A percentile compares a stretch with the other conserved stretches of the same genome.
phyloP scores from a whole-genome alignment of 1,140 invertebrate species.

The Aphaenogaster ashmeadi region DNA sequence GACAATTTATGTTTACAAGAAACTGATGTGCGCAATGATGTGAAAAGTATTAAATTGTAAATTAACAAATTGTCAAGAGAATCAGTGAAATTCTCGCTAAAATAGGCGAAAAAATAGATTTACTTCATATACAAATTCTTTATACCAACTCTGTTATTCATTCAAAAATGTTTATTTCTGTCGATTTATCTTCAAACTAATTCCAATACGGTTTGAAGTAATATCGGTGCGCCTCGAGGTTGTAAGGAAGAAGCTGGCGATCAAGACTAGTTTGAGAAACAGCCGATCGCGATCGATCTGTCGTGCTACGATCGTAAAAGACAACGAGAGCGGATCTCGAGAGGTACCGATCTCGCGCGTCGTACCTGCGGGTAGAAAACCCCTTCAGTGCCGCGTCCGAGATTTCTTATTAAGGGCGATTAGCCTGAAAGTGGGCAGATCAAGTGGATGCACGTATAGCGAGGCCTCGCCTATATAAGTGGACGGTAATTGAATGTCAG shows the following conservation, averaged over 20 bases:
- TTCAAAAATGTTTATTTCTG: not conserved
- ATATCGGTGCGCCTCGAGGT: not conserved
- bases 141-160: not conserved
- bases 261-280: conserved; percentile 17
- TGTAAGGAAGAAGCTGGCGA: not conserved
- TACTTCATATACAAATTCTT: not conserved
- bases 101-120: not conserved
- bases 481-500: conserved; percentile 77
- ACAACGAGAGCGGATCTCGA: conserved; percentile 30
- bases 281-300: conserved; percentile 24
- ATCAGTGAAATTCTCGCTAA: not conserved
- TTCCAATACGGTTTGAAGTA: not conserved
- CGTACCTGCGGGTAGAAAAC: conserved; percentile 57
- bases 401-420: conserved; percentile 76
- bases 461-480: conserved; percentile 68
- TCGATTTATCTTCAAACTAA: not conserved
- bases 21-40: not conserved
- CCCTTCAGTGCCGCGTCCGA: conserved; percentile 48
- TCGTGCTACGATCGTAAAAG: conserved; percentile 15
- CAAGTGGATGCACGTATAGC: conserved; percentile 68
- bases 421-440: conserved; percentile 70
- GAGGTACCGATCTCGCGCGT: conserved; percentile 52
- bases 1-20: not conserved
- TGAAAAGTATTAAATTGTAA: not conserved
- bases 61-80: not conserved